phyloP scores from a whole-genome alignment of 2,113 vertebrate species.

The Oncorhynchus keta region DNA sequence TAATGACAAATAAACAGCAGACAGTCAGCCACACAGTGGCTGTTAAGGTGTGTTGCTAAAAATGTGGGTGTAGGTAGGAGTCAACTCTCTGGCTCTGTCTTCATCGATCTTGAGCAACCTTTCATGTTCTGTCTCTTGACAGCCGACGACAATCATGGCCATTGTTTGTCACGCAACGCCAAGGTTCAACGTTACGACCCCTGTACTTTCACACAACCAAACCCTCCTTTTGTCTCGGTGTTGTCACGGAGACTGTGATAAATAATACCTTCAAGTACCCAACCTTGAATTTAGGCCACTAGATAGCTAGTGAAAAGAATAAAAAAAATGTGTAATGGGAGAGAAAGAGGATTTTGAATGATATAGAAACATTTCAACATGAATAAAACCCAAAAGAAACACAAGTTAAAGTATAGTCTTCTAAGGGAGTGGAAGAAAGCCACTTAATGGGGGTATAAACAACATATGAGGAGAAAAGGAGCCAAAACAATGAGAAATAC shows the following conservation, averaged over 20 bases:
- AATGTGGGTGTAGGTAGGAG: too few species aligned
- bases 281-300: slow-evolving; percentile 32
- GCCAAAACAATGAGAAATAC: slow-evolving; percentile 42
- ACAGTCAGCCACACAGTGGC: too few species aligned
- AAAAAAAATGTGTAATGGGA: slow-evolving; percentile 26
- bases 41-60: too few species aligned
- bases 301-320: background rate
- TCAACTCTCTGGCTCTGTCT: background rate
- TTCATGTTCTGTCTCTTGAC: slow-evolving; percentile 50
- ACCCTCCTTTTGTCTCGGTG: slow-evolving; percentile 34
- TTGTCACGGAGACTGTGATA: slow-evolving; percentile 32
- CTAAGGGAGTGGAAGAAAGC: slow-evolving; percentile 24
- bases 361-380: background rate
- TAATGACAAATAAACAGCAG: background rate
- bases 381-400: background rate
- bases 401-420: background rate
- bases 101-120: slow-evolving; percentile 12
- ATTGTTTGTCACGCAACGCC: slow-evolving; percentile 53
- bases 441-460: slow-evolving; percentile 48
- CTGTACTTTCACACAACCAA: slow-evolving; percentile 43
- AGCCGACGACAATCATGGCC: slow-evolving; percentile 47
- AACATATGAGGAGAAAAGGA: slow-evolving; percentile 6
- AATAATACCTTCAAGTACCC: slow-evolving; percentile 24
- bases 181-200: slow-evolving; percentile 1
- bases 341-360: background rate